Conservation (phyloP, 2,888 invertebrate genomes). For the Scotopteryx bipunctaria region DNA sequence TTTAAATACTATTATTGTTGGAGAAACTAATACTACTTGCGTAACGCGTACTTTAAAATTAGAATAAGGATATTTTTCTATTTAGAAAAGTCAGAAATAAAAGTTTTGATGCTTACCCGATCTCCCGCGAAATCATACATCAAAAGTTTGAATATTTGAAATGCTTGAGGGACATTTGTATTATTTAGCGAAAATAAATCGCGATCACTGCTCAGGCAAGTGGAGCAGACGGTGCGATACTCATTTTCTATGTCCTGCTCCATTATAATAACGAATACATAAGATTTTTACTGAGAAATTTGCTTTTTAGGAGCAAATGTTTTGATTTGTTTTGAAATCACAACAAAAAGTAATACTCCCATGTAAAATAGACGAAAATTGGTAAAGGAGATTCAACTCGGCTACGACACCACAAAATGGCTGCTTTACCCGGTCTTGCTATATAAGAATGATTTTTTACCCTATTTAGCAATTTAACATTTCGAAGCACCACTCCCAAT, state of each 20-base stretch:
- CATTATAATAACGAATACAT: conserved; percentile 54
- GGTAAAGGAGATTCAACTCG: conserved; percentile 61
- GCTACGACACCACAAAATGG: conserved; percentile 82
- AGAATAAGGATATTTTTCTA: too few relatives aligned
- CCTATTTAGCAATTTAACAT: too few relatives aligned
- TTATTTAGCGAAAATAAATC: conserved; percentile 60
- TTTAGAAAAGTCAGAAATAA: neutral
- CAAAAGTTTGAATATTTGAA: conserved; percentile 66
- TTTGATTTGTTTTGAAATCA: conserved; percentile 63
- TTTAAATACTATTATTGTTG: too few relatives aligned
- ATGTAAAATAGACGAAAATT: conserved; percentile 82
- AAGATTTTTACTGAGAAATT: too few relatives aligned
- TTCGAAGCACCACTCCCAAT: too few relatives aligned
- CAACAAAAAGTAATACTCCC: conserved; percentile 82
- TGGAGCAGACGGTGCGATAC: conserved; percentile 62
- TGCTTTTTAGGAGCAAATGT: conserved; percentile 45
- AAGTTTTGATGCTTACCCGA: conserved; percentile 54
- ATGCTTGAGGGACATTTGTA: conserved; percentile 49
- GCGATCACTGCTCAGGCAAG: conserved; percentile 70
- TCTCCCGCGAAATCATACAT: conserved; percentile 75
- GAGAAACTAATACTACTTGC: too few relatives aligned
- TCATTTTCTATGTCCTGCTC: conserved; percentile 70
- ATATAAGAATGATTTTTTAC: conserved; percentile 4
- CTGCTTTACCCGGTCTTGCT: conserved; percentile 73
- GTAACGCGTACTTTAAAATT: too few relatives aligned